Evolutionary conservation across 1,140 invertebrate genomes (phyloP), one percentile per base, ranked within the genome.

Genomic region (Drosophila pachea): DNA sequence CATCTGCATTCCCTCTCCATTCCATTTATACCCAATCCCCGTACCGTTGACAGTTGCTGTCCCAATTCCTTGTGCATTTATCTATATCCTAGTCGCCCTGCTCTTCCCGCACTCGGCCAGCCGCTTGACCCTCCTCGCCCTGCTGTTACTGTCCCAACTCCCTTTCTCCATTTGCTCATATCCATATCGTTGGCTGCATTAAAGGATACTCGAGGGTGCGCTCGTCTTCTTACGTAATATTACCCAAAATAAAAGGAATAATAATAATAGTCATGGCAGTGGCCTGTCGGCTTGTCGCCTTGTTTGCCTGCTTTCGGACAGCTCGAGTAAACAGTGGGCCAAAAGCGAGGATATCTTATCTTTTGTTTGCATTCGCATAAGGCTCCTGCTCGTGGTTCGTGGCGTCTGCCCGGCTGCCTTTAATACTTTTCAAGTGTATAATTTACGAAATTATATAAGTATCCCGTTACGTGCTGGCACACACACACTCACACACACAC

Each of bases 371-470:
- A 76, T 78, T 86, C 82, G 83, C 74, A 71, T 79, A 86, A 86
- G 75, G 74, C 71, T 68, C 59, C 48, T 66, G 73, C 11, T 35
- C 36, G 4, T 52, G 64, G 47, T 9, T n/a, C 45, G 12, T 48
- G 60, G 58, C 60, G 71, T 60, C 71, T 64, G 53, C 55, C 22
- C 45, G 78, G 49, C 68, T 65, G 72, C 68, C 77, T 86, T 73
- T 86, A 81, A 86, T 86, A 84, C 79, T 84, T 76, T 84, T 86
- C 76, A 84, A 84, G 81, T 84, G 73, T 79, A 86, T 86, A 86
- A 84, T 86, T 84, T 86, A 86, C 47, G 43, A 86, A 86, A 86
- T 86, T 86, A 81, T 86, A 86, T 86, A 86, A 86, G 77, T 81
- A 86, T 86, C 82, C 74, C 67, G 68, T 86, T 86, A 86, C 81